Percentiles rank a stretch among this genome's conserved stretches.
Conservation (phyloP, 2,888 invertebrate genomes). For the Plusia festucae region DNA sequence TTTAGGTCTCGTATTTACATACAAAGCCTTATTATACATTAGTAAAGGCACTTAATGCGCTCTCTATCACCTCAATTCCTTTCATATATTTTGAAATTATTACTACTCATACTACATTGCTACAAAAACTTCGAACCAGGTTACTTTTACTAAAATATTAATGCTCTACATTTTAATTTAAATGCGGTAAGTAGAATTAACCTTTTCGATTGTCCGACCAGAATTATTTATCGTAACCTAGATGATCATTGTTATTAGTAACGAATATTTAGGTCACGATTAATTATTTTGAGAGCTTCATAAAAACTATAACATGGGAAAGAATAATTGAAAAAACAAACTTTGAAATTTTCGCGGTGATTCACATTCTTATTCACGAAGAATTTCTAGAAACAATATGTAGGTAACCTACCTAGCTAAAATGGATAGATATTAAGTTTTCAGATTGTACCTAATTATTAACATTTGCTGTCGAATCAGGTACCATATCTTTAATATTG, state of each 20-base stretch:
- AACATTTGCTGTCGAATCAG: background rate
- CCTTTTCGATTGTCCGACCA: background rate
- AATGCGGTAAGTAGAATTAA: background rate
- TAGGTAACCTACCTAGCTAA: too few relatives aligned
- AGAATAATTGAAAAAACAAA: too few relatives aligned
- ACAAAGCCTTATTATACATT: conserved; percentile 3
- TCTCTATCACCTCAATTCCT: background rate
- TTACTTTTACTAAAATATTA: background rate
- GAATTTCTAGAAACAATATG: background rate
- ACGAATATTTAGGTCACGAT: background rate
- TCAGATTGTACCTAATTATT: too few relatives aligned
- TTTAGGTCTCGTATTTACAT: conserved; percentile 1
- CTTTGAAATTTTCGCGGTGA: background rate
- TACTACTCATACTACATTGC: background rate
- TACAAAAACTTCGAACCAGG: background rate
- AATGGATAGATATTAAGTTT: too few relatives aligned
- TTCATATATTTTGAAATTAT: background rate
- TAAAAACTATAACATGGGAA: too few relatives aligned
- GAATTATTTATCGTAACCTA: background rate
- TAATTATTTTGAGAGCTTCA: background rate
- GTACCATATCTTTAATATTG: background rate
- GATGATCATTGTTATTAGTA: background rate
- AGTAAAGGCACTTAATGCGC: background rate
- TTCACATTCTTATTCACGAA: background rate
- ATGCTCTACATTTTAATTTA: background rate